Base-by-base conservation (phyloP, 2,797 vertebrate genomes). In the Enteromius afrohamiltoni region DNA sequence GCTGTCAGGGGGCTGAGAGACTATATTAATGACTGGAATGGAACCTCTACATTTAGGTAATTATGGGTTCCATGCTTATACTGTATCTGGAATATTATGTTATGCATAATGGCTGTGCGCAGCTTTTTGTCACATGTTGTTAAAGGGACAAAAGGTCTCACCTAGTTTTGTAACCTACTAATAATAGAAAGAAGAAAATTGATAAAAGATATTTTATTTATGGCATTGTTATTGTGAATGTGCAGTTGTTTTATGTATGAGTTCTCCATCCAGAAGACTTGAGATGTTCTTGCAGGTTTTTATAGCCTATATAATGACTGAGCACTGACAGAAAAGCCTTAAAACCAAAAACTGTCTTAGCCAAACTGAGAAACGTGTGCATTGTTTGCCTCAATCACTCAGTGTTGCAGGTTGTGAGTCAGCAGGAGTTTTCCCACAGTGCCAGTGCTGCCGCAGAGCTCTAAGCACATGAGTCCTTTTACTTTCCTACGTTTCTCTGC, bases 1-100 rank as follows among this genome's bases (percentile, higher is more conserved):
- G 42, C 80, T 88, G 85, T 83, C 87, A 88, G 45, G 23, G 62
- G 70, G 34, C 58, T 85, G 71, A 83, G 79, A 86, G 42, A 55
- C 74, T 69, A 60, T 68, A 86, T 80, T 68, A 80, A 62, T 68
- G 21, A 37, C 64, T 79, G 70, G 69, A 85, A 77, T 80, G 76
- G 82, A 85, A 67, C 26, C 42, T 42, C 47, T 58, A 76, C 34
- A 77, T 86, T 85, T 85, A 37, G 77, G 64, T 86, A 83, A 88
- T 86, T 69, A 86, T 81, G 53, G 83, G 42, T 83, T 88, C 73
- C 26, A 47, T 80, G 45, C 23, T 74, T 85, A 70, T 80, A 64
- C 29, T 29, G 29, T 29, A 29, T 80, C 26, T 82, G 79, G 73
- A 88, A 73, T 60, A 83, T 49, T 45, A 76, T 37, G 37, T 76